Evolutionary conservation across 1,140 invertebrate genomes (phyloP).

Genomic region (Scaptodrosophila lebanonensis): DNA sequence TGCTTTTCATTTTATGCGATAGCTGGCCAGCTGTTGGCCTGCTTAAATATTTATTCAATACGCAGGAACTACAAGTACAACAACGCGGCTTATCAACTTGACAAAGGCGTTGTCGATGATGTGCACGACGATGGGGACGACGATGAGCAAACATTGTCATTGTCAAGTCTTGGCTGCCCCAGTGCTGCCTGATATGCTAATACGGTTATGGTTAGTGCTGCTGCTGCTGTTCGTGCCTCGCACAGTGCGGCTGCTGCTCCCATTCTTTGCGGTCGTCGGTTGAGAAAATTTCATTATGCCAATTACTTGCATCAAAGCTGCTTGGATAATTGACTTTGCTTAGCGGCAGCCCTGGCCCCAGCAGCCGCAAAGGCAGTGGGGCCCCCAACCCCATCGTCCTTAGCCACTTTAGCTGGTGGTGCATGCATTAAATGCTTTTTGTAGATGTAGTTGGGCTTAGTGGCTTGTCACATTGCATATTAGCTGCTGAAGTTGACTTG

Average conservation of each 20-base stretch:
- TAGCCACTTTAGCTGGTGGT: slow-evolving; percentile 8
- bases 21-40: slow-evolving; percentile 54
- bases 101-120: too few species aligned
- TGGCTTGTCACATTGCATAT: slow-evolving; percentile 38
- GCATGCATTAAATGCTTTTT: slow-evolving; percentile 54
- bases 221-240: slow-evolving; percentile 20
- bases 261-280: slow-evolving; percentile 68
- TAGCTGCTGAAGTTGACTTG: slow-evolving; percentile 18
- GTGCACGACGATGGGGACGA: background rate
- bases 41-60: slow-evolving; percentile 73
- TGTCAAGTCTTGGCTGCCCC: slow-evolving; percentile 24
- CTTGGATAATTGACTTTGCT: slow-evolving; percentile 73
- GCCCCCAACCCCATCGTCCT: background rate
- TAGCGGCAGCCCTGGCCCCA: slow-evolving; percentile 45
- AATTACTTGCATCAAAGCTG: slow-evolving; percentile 75
- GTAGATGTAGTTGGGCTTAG: too few species aligned
- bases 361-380: slow-evolving; percentile 6
- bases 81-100: slow-evolving; percentile 24
- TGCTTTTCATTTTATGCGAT: slow-evolving; percentile 72
- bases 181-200: slow-evolving; percentile 56
- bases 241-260: slow-evolving; percentile 41
- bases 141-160: slow-evolving; percentile 31
- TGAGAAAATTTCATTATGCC: slow-evolving; percentile 74
- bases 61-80: slow-evolving; percentile 25
- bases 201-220: slow-evolving; percentile 64